Evolutionary conservation across 2,113 vertebrate species (phyloP).

Genomic region (Boleophthalmus pectinirostris): DNA sequence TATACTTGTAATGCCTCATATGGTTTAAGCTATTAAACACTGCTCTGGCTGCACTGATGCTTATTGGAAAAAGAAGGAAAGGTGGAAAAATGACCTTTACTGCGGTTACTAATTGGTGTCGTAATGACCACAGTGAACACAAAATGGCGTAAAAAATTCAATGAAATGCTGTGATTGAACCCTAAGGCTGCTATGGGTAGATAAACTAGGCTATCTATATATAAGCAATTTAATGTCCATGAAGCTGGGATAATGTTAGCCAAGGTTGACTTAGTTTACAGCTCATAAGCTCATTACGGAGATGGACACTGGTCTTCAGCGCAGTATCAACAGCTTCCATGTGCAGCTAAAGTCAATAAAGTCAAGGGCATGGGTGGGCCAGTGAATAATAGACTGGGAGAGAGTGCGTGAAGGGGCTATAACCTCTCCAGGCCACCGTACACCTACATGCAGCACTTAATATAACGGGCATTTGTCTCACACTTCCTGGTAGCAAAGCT

Average conservation of each 20-base stretch:
- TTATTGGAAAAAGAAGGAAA: conserved; percentile 6
- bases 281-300: conserved; percentile 53
- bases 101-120: conserved; percentile 12
- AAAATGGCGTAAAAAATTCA: conserved; percentile 17
- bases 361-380: conserved; percentile 63
- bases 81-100: conserved; percentile 20
- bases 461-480: conserved; percentile 35
- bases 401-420: conserved; percentile 35
- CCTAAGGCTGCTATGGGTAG: conserved; percentile 24
- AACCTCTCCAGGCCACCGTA: conserved; percentile 32
- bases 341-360: conserved; percentile 67
- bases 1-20: background rate
- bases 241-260: conserved; percentile 53
- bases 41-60: background rate
- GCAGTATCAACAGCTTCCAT: conserved; percentile 59
- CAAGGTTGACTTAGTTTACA: conserved; percentile 55
- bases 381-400: conserved; percentile 64
- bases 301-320: conserved; percentile 53
- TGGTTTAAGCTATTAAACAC: background rate
- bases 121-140: conserved; percentile 24
- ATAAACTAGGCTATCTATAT: conserved; percentile 29
- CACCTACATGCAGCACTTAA: conserved; percentile 27
- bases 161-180: conserved; percentile 18
- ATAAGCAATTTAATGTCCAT: conserved; percentile 38
- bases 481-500: conserved; percentile 9